phyloP scores from a whole-genome alignment of 2,113 vertebrate species.

The Seriola quinqueradiata region DNA sequence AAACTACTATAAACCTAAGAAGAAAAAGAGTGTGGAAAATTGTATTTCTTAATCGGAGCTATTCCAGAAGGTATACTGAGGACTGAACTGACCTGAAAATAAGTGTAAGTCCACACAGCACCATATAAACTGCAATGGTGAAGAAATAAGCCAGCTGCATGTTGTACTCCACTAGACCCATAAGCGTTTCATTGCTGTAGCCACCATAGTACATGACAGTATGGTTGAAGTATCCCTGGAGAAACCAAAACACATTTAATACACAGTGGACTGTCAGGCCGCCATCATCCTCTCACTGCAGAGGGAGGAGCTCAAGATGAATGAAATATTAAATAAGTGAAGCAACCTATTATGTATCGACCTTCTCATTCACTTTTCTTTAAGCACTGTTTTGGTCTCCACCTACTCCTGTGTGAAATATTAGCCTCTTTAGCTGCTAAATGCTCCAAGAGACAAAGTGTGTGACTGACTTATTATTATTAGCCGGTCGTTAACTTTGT shows the following conservation, averaged over 20 bases:
- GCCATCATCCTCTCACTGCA: not conserved
- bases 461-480: too few relatives aligned
- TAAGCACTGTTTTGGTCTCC: too few relatives aligned
- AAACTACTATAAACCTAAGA: not conserved
- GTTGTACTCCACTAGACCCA: slow-evolving; percentile 82
- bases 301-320: not conserved
- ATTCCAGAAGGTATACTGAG: not conserved
- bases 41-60: not conserved
- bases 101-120: slow-evolving; percentile 89
- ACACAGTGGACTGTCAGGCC: not conserved
- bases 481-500: not conserved
- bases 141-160: slow-evolving; percentile 97
- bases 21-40: not conserved
- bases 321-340: not conserved
- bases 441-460: not conserved
- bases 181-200: slow-evolving; percentile 84
- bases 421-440: not conserved
- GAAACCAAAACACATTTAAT: slow-evolving; percentile 1
- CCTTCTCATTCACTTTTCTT: too few relatives aligned
- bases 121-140: slow-evolving; percentile 88
- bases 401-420: not conserved
- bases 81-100: slow-evolving; percentile 87
- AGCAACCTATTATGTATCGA: not conserved
- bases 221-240: slow-evolving; percentile 84
- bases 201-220: slow-evolving; percentile 93